phyloP scores from a whole-genome alignment of 1,140 invertebrate genomes.

The Meteorus sp. region DNA sequence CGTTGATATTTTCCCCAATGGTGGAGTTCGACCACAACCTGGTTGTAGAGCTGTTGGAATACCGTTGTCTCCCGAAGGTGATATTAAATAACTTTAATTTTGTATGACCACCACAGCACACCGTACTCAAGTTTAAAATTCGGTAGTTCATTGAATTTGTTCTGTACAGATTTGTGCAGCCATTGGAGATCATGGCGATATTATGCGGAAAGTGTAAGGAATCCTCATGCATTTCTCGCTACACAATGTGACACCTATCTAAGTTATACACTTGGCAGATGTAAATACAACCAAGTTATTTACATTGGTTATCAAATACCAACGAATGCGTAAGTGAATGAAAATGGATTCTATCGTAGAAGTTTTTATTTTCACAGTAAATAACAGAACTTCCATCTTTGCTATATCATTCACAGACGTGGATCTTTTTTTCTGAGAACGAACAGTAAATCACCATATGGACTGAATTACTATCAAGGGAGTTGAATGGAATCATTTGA shows the following conservation, averaged over 20 bases:
- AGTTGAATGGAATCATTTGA: no score
- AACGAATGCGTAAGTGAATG: slow-evolving; percentile 27
- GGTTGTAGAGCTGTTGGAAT: slow-evolving; percentile 55
- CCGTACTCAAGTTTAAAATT: no score
- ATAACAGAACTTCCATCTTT: no score
- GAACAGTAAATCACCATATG: slow-evolving; percentile 24
- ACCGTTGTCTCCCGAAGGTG: slow-evolving; percentile 54
- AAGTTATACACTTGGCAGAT: slow-evolving; percentile 17
- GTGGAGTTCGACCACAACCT: slow-evolving; percentile 62
- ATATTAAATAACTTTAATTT: background rate
- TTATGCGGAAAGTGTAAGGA: slow-evolving; percentile 62
- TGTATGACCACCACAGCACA: background rate
- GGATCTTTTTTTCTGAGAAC: slow-evolving; percentile 29
- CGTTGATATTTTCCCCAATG: slow-evolving; percentile 68
- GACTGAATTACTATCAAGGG: no score
- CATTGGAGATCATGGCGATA: slow-evolving; percentile 67
- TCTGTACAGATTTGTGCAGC: slow-evolving; percentile 62
- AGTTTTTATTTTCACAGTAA: background rate
- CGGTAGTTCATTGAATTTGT: background rate
- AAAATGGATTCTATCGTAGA: background rate
- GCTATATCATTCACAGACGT: slow-evolving; percentile 30
- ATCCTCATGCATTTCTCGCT: slow-evolving; percentile 53
- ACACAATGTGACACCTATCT: slow-evolving; percentile 37
- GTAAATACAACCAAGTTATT: slow-evolving; percentile 20
- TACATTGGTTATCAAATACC: slow-evolving; percentile 31